Evolutionary conservation across 2,797 vertebrate genomes (phyloP).

Genomic region (Denticeps clupeoides): DNA sequence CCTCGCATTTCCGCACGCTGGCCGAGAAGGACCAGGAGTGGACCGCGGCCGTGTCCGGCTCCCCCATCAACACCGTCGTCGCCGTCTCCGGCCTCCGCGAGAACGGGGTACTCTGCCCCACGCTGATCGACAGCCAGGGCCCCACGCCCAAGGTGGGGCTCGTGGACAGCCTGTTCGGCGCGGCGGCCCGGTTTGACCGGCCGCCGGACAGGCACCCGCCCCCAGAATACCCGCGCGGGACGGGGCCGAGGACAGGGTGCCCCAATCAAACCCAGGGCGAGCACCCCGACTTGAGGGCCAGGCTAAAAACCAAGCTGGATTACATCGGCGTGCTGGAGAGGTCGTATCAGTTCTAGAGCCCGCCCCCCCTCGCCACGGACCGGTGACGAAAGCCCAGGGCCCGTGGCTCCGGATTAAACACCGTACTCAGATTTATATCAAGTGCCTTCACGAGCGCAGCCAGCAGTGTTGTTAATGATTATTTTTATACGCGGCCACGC

Average conservation of each 20-base stretch:
- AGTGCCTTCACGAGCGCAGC: slow-evolving; percentile 71
- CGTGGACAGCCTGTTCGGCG: slow-evolving; percentile 89
- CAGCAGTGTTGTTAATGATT: slow-evolving; percentile 70
- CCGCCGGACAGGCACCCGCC: slow-evolving; percentile 70
- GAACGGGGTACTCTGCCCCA: slow-evolving; percentile 77
- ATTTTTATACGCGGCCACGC: slow-evolving; percentile 73
- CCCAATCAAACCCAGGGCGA: slow-evolving; percentile 74
- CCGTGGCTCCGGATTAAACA: slow-evolving; percentile 65
- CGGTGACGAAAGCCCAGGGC: slow-evolving; percentile 13
- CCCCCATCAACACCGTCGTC: slow-evolving; percentile 81
- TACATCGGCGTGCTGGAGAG: slow-evolving; percentile 98
- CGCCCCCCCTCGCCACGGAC: no score
- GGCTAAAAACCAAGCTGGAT: slow-evolving; percentile 96
- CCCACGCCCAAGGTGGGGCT: slow-evolving; percentile 67
- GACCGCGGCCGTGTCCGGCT: slow-evolving; percentile 75
- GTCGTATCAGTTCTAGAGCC: slow-evolving; percentile 93
- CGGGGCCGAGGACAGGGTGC: slow-evolving; percentile 64
- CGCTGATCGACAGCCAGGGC: slow-evolving; percentile 69
- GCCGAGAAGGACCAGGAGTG: slow-evolving; percentile 85
- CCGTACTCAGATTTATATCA: slow-evolving; percentile 66
- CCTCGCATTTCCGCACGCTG: slow-evolving; percentile 71
- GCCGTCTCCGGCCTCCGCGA: slow-evolving; percentile 68
- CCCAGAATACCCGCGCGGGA: slow-evolving; percentile 75
- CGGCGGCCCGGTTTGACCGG: slow-evolving; percentile 81
- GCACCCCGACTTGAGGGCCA: slow-evolving; percentile 85